Base-by-base conservation (phyloP, 1,140 invertebrate species). In the Aphelinus atriplicis region DNA sequence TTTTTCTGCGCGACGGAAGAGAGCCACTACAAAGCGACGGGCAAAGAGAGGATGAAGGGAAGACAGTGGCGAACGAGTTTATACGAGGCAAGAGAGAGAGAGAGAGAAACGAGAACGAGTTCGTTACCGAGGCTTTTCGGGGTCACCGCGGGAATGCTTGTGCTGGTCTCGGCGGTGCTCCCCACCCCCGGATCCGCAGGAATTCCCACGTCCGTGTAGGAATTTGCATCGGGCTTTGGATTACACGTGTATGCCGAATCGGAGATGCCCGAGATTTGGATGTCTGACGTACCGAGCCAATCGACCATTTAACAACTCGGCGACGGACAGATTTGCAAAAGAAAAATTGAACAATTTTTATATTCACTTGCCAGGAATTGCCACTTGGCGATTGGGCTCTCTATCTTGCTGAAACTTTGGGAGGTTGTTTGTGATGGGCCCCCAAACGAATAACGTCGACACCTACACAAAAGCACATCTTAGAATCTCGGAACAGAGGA, bases 111-210 rank as follows among this genome's bases (percentile, higher is more conserved):
- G 55, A 9, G 51, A 4, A 53, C 58, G 63, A 65, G 63, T 65
- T 65, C 48, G 63, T 82, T 83, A 80, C 26, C 26, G 26, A 26
- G 26, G 26, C 26, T 26, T 26, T 26, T 26, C 65, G 80, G 81
- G 82, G 77, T 83, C 79, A 78, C 73, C 77, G 69, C 26, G 69
- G 80, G 79, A 79, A 84, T 82, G 73, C 77, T 66, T 78, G 75
- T 78, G 5, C 26, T 60, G 10, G 58, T 60, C 42, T 26, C 6
- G 10, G 7, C 7, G 6, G n/a, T 6, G 57, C 9, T 7, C 7
- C 7, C n/a, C n/a, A 43, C 45, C 5, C 2, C 67, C 77, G 78
- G 63, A 65, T 70, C 80, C 80, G 63, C 83, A 81, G 80, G 82
- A 83, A 84, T 84, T 75, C 72, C 60, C n/a, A 4, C 61, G 63